Base-by-base conservation (phyloP, 2,113 vertebrate genomes). In the Pituophis catenifer region DNA sequence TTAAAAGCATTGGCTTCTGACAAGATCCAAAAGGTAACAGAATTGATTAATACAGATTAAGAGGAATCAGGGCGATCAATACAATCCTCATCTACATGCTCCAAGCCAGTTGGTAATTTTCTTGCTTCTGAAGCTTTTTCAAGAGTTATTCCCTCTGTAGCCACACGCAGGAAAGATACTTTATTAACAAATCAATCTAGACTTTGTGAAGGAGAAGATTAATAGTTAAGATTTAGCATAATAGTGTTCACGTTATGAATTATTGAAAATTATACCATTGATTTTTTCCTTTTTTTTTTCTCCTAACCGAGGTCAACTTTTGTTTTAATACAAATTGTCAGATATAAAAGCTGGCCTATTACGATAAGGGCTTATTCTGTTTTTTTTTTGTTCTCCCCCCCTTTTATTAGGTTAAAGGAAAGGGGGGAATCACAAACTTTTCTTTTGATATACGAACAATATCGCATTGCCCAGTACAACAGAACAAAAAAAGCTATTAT, bases 171-270 rank as follows among this genome's bases (percentile, higher is more conserved):
- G 52, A 96, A 97, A 97, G 97, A 97, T 98, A 97, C 98, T 98
- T 98, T 98, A 98, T 98, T 97, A 98, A 97, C 97, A 98, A 98
- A 98, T 98, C 98, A 98, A 98, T 98, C 96, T 96, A 97, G 98
- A 98, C 98, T 98, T 98, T 98, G 97, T 98, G 98, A 98, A 98
- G 97, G 97, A 97, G 96, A 98, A 98, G 98, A 98, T 98, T 98
- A 97, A 98, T 98, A 98, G 97, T 98, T 98, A 97, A 97, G 97
- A 97, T 97, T 98, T 98, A 98, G 97, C 97, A 98, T 97, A 98
- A 98, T 98, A 98, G 98, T 93, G 90, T 97, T 98, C 94, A 91
- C 95, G 96, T 97, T 98, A 97, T 98, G 98, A 98, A 98, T 98
- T 98, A 98, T 98, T 97, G 98, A 98, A 98, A 98, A 97, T 98